Percentiles rank a stretch among this genome's conserved stretches.
phyloP scores from a whole-genome alignment of 2,113 vertebrate genomes.

The Callipepla squamata region DNA sequence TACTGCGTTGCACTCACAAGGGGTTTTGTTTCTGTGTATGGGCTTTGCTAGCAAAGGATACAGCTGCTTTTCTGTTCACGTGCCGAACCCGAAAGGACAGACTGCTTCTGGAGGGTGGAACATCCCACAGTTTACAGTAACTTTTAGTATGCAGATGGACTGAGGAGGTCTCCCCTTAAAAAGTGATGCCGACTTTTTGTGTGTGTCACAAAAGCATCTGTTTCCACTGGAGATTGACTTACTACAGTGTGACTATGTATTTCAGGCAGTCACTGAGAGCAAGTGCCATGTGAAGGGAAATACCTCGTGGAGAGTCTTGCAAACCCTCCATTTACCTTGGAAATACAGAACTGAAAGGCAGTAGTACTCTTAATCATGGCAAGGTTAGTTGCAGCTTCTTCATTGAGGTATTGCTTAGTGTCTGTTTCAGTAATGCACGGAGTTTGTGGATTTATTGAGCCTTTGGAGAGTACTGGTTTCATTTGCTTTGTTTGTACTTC shows the following conservation, averaged over 20 bases:
- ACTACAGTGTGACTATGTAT: background rate
- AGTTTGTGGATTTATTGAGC: background rate
- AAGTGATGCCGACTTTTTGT: background rate
- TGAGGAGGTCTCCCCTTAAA: background rate
- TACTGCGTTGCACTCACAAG: background rate
- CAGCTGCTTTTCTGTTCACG: background rate
- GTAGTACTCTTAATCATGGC: fast-evolving
- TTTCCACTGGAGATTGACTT: background rate
- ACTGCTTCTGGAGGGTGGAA: background rate
- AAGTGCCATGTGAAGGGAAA: background rate
- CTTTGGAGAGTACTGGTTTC: background rate
- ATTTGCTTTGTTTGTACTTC: background rate
- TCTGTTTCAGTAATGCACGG: background rate
- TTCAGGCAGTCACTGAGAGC: background rate
- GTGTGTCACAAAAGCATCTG: background rate
- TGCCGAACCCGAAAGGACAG: background rate
- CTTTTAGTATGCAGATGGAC: background rate
- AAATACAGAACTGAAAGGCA: background rate
- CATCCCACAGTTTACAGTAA: background rate
- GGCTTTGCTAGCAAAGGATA: background rate
- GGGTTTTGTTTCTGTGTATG: background rate
- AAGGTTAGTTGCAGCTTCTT: background rate
- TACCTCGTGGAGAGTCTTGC: background rate
- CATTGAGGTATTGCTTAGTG: background rate
- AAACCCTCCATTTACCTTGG: background rate